phyloP scores from a whole-genome alignment of 2,888 invertebrate genomes.

The Lathronympha strigana region DNA sequence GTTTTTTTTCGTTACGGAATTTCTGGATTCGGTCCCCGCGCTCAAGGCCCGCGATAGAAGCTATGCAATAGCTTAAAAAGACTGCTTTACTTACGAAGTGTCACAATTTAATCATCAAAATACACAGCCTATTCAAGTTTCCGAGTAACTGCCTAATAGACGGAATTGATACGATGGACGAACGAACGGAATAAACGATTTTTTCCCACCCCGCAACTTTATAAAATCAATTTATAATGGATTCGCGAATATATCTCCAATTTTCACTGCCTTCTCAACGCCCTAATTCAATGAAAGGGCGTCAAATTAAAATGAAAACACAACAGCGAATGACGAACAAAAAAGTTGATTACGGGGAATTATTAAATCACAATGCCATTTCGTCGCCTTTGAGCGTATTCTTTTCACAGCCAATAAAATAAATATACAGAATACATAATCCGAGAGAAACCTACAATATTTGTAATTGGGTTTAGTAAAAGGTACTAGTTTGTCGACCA shows the following conservation, averaged over 20 bases:
- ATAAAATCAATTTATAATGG: slow-evolving; percentile 28
- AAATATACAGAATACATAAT: slow-evolving; percentile 31
- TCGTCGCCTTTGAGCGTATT: slow-evolving; percentile 48
- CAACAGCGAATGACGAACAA: slow-evolving; percentile 41
- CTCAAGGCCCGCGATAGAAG: too few relatives aligned
- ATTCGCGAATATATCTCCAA: slow-evolving; percentile 34
- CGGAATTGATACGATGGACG: slow-evolving; percentile 1
- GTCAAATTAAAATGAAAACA: slow-evolving; percentile 41
- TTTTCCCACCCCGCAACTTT: slow-evolving; percentile 12
- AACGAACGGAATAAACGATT: slow-evolving; percentile 6
- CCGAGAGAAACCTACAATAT: not conserved
- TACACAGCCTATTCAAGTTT: not conserved
- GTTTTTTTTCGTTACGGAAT: too few relatives aligned
- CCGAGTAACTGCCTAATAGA: slow-evolving; percentile 11
- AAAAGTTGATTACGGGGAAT: slow-evolving; percentile 38
- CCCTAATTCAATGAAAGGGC: slow-evolving; percentile 37
- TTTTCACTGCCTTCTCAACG: slow-evolving; percentile 31
- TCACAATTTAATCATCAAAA: not conserved
- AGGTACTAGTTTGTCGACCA: too few relatives aligned
- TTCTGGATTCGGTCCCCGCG: too few relatives aligned
- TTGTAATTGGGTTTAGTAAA: not conserved
- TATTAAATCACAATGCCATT: slow-evolving; percentile 48
- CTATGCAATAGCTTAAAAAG: too few relatives aligned
- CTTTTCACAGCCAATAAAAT: slow-evolving; percentile 51
- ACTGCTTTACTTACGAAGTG: not conserved